phyloP scores from a whole-genome alignment of 1,140 invertebrate species.

The Cylas formicarius region DNA sequence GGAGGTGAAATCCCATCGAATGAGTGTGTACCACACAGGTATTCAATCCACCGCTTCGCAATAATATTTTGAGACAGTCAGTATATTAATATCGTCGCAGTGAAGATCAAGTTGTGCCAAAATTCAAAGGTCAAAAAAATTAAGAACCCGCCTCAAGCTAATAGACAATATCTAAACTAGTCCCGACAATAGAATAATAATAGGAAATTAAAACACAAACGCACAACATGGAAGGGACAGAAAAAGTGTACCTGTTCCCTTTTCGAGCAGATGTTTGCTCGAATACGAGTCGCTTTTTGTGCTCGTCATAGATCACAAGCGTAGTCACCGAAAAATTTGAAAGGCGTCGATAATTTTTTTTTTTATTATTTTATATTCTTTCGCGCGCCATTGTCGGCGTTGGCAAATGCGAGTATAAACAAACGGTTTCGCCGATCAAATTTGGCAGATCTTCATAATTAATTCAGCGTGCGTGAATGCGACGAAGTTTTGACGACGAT shows the following conservation, averaged over 20 bases:
- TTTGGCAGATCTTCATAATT: too few species aligned
- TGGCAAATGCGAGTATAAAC: too few species aligned
- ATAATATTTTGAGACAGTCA: slow-evolving; percentile 1
- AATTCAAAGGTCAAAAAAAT: slow-evolving; percentile 11
- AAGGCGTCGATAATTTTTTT: too few species aligned
- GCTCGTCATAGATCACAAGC: not conserved
- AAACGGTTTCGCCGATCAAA: too few species aligned
- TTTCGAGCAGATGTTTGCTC: too few species aligned
- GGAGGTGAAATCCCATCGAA: too few species aligned
- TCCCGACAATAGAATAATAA: not conserved
- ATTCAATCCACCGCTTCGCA: slow-evolving; percentile 2
- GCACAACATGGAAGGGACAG: not conserved
- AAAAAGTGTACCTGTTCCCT: too few species aligned
- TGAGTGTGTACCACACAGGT: slow-evolving; percentile 7
- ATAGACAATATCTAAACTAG: slow-evolving; percentile 4
- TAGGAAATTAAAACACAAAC: not conserved
- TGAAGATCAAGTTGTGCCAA: not conserved
- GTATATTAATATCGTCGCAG: not conserved
- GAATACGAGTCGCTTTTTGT: not conserved
- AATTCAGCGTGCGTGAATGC: too few species aligned
- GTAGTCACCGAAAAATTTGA: not conserved
- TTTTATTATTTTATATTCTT: too few species aligned
- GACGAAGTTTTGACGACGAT: too few species aligned
- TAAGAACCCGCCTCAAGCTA: slow-evolving; percentile 12
- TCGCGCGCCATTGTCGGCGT: too few species aligned